phyloP scores from a whole-genome alignment of 2,113 vertebrate species.

The Chaenocephalus aceratus region DNA sequence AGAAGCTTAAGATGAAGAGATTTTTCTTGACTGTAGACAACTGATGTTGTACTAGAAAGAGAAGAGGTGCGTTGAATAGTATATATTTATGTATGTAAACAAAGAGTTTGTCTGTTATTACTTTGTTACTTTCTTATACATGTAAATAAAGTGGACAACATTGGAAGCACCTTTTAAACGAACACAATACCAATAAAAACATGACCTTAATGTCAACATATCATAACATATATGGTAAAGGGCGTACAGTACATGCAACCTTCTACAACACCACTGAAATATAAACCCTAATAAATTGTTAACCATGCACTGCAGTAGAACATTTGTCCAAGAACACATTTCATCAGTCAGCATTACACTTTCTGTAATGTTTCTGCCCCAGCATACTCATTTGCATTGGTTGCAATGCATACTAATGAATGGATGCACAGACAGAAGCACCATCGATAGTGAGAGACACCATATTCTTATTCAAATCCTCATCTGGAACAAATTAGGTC shows the following conservation, averaged over 20 bases:
- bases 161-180: background rate
- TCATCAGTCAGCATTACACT: background rate
- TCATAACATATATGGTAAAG: background rate
- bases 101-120: too few relatives aligned
- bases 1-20: background rate
- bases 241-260: background rate
- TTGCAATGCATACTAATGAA: constrained; percentile 7
- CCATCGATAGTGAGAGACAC: background rate
- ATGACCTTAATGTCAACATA: background rate
- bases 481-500: constrained; percentile 28
- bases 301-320: background rate
- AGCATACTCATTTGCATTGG: background rate
- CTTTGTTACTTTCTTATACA: too few relatives aligned
- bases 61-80: background rate
- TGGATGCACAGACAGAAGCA: background rate
- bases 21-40: background rate
- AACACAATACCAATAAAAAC: background rate
- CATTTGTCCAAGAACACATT: background rate
- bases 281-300: background rate
- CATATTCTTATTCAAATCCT: constrained; percentile 29
- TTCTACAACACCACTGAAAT: background rate
- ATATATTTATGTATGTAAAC: background rate
- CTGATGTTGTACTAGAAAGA: background rate
- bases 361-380: background rate
- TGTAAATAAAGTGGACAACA: background rate